Evolutionary conservation across 2,888 invertebrate genomes (phyloP), one percentile per base, ranked within the genome.

Genomic region (Rhingia campestris): DNA sequence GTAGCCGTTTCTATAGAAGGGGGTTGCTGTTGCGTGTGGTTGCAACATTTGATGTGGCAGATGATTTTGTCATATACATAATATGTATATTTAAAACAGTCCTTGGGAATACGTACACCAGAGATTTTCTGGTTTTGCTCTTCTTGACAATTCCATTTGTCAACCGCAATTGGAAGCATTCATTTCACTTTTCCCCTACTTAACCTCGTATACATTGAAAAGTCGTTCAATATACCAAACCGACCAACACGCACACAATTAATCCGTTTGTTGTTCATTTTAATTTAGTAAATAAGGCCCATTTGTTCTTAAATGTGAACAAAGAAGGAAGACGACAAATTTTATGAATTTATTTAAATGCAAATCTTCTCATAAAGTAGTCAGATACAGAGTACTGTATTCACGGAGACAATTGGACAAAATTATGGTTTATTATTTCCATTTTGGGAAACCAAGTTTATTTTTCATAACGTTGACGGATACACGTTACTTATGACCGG

Each of bases 131-230:
- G 63, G 70, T 39, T 41, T 58, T 67, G 59, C 39, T 54, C 47
- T 7, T 59, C 7, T 35, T 53, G 22, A 30, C 54, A 39, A 59
- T 54, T 35, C 12, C 61, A 73, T 73, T 66, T 80, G 79, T 73
- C 79, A 80, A 35, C 39, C 47, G 33, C 73, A 80, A 80, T 73
- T 39, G 37, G 6, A 56, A 33, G 33, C 53, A 72, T 66, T 61
- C 45, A 66, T 59, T 59, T 73, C 4, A 30, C 4, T 41, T 53
- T 22, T 43, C 14, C 12, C 43, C 41, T 30, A 22, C 22, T 32
- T 10, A 9, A 37, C 41, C 12, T 43, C 12, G 12, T 39, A 1
- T n/a, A 3, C 14, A 22, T 9, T 22, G 0, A 10, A 33, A 37
- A 14, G 37, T 4, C 22, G n/a, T 49, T 32, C 22, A 53, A 43